Evolutionary conservation across 1,140 invertebrate genomes (phyloP), one percentile per base, ranked within the genome.

Genomic region (Brachionus sp.): DNA sequence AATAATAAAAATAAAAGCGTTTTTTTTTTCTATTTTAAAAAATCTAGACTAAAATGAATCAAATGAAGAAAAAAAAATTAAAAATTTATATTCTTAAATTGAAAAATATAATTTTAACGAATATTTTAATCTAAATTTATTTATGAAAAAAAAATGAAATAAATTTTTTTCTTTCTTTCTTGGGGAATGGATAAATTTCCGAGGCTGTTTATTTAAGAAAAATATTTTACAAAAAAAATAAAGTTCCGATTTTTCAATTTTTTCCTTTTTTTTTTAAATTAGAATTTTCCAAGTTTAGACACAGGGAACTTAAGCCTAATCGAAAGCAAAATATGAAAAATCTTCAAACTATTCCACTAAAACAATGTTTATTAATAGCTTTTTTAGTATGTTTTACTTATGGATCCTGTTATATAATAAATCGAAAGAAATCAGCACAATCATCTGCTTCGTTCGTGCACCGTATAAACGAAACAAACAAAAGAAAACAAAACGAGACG

Each of bases 351-450:
- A 70, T 37, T 37, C n/a, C 37, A 37, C 9, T 70, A 9, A 16
- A 70, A 42, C 19, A 70, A 39, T 37, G 7, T 19, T 10, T 70
- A 5, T 19, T 70, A 19, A 70, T 39, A 35, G 10, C 66, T 39
- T 39, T 70, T 70, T 70, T 70, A 70, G 35, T 70, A 16, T 70
- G 66, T 23, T 9, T 70, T n/a, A 37, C 33, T n/a, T 39, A 70
- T 16, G 29, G 66, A 37, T 70, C 66, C 16, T 39, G 16, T 37
- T 70, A 37, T 42, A 19, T 70, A 19, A 39, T 70, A 33, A 35
- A 19, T 12, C 16, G 37, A 70, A 70, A 70, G 12, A 66, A 23
- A 66, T 25, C 12, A 5, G 13, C 29, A 10, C 25, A 25, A 33
- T 66, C 64, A 29, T 5, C 25, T 19, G 3, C 16, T n/a, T 16